Evolutionary conservation across 1,140 invertebrate genomes (phyloP), one percentile per base, ranked within the genome.

Genomic region (Pseudomyrmex concolor): DNA sequence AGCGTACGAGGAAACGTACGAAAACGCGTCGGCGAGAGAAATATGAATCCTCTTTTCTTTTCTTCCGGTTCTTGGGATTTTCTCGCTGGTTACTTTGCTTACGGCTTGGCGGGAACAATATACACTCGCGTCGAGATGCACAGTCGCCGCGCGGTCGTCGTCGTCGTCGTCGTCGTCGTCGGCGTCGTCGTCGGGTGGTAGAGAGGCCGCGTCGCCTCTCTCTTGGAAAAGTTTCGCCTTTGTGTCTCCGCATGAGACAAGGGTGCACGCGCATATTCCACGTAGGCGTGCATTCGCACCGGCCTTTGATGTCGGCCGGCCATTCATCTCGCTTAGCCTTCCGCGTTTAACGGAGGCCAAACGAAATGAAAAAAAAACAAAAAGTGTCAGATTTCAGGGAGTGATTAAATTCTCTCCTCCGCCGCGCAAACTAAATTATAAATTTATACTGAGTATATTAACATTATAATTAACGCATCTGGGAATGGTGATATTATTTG

Each of bases 281-380:
- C 22, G 45, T 77, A 17, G 9, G 25, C 10, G 34, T 34, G 13
- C 15, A 8, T 68, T 78, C 15, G n/a, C 10, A 7, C 34, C 34
- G 43, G 12, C 43, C 66, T 80, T 80, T 80, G 66, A 80, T 68
- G 64, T 80, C 76, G n/a, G 45, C 13, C 64, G 34, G n/a, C 64
- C 12, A 70, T 57, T 78, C 76, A 68, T 76, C 22, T 63, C 45
- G 22, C 57, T 70, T 43, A 54, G 34, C 51, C 15, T 78, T 78
- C 34, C 64, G 64, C 15, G 15, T 78, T 78, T 78, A 78, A 78
- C 34, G 5, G 7, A 4, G 17, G 12, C 1, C 25, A 22, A 74
- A 67, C 17, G 19, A 34, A 34, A 34, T 5, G 7, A 34, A 8
- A 8, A 34, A 34, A 8, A 51, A 73, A n/a, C n/a, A n/a, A 64